Conservation (phyloP, 2,113 vertebrate species). For the Dascyllus trimaculatus region DNA sequence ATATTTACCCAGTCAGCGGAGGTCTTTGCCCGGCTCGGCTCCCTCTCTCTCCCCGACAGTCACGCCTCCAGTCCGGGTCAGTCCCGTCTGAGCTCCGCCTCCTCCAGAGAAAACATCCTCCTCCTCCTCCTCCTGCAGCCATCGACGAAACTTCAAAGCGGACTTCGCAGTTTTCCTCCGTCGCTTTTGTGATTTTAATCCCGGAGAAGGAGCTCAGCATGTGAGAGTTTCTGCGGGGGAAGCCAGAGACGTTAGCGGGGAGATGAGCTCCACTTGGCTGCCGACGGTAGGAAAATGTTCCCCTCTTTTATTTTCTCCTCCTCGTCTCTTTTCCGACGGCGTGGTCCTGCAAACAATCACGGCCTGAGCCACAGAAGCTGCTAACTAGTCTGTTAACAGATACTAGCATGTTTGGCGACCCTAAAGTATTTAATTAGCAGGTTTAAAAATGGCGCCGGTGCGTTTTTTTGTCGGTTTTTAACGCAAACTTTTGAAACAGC, state of each 20-base stretch:
- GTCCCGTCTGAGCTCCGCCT: conserved; percentile 55
- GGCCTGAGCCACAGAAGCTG: neutral
- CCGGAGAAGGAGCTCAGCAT: conserved; percentile 5
- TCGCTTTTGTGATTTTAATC: neutral
- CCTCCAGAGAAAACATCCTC: conserved; percentile 16
- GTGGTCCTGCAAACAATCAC: conserved; percentile 48
- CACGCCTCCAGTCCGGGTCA: conserved; percentile 20
- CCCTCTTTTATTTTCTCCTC: neutral
- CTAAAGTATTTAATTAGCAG: fast-evolving
- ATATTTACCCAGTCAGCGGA: no score
- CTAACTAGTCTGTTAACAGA: neutral
- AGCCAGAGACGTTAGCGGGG: conserved; percentile 12
- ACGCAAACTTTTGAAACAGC: conserved; percentile 19
- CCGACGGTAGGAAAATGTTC: conserved; percentile 57
- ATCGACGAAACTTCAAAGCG: conserved; percentile 49
- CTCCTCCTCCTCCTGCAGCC: conserved; percentile 26
- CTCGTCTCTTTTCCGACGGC: conserved; percentile 7
- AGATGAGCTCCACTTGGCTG: conserved; percentile 49
- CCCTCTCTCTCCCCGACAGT: neutral
- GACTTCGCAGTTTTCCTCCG: neutral
- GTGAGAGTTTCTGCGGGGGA: conserved; percentile 6
- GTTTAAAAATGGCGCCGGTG: fast-evolving
- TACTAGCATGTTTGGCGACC: fast-evolving
- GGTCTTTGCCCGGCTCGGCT: neutral
- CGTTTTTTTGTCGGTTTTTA: neutral